A percentile compares a stretch with the other conserved stretches of the same genome.
phyloP scores from a whole-genome alignment of 64 coral and sea anemone species.

The Pocillopora damicornis region DNA sequence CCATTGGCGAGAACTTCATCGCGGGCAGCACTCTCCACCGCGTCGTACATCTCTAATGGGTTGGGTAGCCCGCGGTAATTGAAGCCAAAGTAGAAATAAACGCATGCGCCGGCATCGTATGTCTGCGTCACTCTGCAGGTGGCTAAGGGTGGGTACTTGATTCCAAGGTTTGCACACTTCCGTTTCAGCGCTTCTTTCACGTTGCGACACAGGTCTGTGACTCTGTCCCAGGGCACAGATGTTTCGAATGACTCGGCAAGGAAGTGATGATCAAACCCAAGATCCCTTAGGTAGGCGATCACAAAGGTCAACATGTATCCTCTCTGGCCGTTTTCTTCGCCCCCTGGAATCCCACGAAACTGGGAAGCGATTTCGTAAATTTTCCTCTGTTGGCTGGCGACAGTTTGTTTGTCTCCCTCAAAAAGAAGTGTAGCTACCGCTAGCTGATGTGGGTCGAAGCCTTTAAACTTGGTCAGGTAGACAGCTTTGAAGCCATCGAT shows the following conservation, averaged over 20 bases:
- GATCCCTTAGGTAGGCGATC: conserved; percentile 92
- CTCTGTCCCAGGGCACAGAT: conserved; percentile 94
- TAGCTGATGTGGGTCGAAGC: conserved; percentile 76
- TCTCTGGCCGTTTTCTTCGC: conserved; percentile 88
- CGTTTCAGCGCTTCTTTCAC: conserved; percentile 83
- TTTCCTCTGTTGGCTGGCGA: conserved; percentile 74
- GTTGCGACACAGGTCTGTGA: conserved; percentile 74
- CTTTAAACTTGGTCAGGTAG: conserved; percentile 97
- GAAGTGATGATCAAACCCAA: conserved; percentile 80
- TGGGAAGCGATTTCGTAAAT: conserved; percentile 92
- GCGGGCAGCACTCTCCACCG: conserved; percentile 71
- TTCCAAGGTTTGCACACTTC: conserved; percentile 79
- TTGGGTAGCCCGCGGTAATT: conserved; percentile 77
- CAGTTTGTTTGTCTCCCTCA: conserved; percentile 76
- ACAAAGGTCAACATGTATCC: conserved; percentile 99
- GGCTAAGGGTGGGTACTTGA: conserved; percentile 69
- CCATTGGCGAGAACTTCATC: conserved; percentile 94
- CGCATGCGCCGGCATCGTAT: conserved; percentile 93
- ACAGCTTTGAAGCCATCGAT: conserved; percentile 89
- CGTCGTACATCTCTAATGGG: conserved; percentile 72
- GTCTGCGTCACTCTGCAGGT: conserved; percentile 96
- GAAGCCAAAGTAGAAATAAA: conserved; percentile 98
- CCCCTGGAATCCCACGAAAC: conserved; percentile 85
- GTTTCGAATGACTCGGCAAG: conserved; percentile 97
- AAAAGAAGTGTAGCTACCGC: conserved; percentile 89